Base-by-base conservation (phyloP, 1,140 invertebrate genomes). In the Diploscapter pachys region DNA sequence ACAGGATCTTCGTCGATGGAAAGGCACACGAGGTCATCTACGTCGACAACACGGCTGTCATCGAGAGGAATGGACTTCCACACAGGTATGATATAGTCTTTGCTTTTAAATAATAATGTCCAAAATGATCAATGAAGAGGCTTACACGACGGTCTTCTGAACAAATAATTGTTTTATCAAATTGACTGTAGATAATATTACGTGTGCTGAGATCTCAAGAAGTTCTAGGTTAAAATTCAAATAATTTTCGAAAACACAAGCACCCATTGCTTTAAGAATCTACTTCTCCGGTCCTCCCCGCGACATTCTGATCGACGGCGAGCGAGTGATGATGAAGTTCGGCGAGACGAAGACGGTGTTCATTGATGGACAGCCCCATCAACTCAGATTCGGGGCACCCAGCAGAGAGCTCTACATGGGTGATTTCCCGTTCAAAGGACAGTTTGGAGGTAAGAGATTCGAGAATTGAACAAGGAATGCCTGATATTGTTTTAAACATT, bases 381-480 rank as follows among this genome's bases (percentile, higher is more conserved):
- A 90, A 74, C 92, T 98, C 53, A 89, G 91, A 79, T 91, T 98
- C 76, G 95, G 96, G 55, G 92, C 92, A 48, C 95, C 95, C 0
- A 94, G 93, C 0, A 89, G 93, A 69, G 95, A 98, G 86, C 87
- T 99, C 2, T 94, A 91, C 79, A 91, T 98, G 51, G 92, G 97
- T 83, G 92, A 93, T 61, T 89, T 90, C 80, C 90, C 91, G 2
- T 93, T 93, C 83, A 92, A 94, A 82, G 92, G 93, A 2, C 91
- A 93, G 76, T 97, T 95, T 88, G 95, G 94, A 64, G 95, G 71
- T 72, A 66, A 31, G 31, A 31, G 31, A 31, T 31, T 31, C 31
- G 31, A 31, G 31, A 31, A 31, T 31, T 31, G 31, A 31, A 31
- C 31, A 31, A 31, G 31, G 31, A 31, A 31, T 31, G 31, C 31